These are phyloP conservation scores for Torymus texanus DNA, from an alignment of 2,888 invertebrate species.

Conservation along the genomic window DNA sequence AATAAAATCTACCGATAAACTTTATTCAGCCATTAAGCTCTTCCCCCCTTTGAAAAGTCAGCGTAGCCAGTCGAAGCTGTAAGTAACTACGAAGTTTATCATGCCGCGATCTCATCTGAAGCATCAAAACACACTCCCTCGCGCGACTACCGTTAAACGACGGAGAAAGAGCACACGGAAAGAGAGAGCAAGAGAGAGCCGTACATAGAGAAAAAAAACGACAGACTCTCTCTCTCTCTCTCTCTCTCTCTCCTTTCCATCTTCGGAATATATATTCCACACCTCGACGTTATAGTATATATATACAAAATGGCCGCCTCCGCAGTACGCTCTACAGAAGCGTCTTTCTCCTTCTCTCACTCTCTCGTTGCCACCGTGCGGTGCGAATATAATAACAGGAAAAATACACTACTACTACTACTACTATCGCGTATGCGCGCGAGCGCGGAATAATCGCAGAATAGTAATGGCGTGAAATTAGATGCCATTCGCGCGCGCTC, in stretches of 20 bases:
- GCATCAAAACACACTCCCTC: slow-evolving; percentile 56
- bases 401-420: slow-evolving; percentile 22
- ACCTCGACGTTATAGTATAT: background rate
- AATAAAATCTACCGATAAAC: slow-evolving; percentile 7
- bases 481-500: slow-evolving; percentile 23
- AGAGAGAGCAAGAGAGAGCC: slow-evolving; percentile 29
- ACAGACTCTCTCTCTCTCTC: background rate
- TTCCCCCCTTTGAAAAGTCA: slow-evolving; percentile 4
- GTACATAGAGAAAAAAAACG: background rate
- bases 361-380: background rate
- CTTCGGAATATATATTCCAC: slow-evolving; percentile 8
- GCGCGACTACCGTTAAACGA: slow-evolving; percentile 52
- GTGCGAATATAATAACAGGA: slow-evolving; percentile 26
- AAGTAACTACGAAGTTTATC: slow-evolving; percentile 42
- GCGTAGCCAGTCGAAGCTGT: slow-evolving; percentile 36
- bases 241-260: background rate
- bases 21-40: slow-evolving; percentile 3
- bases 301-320: too few species aligned
- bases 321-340: too few species aligned
- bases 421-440: too few species aligned
- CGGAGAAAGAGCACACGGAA: slow-evolving; percentile 33
- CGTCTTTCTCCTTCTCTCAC: background rate
- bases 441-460: slow-evolving; percentile 41
- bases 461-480: slow-evolving; percentile 53
- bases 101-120: slow-evolving; percentile 49